These are phyloP conservation scores for Ancistrus triradiatus DNA, from an alignment of 2,113 vertebrate genomes.

Conservation along the genomic window DNA sequence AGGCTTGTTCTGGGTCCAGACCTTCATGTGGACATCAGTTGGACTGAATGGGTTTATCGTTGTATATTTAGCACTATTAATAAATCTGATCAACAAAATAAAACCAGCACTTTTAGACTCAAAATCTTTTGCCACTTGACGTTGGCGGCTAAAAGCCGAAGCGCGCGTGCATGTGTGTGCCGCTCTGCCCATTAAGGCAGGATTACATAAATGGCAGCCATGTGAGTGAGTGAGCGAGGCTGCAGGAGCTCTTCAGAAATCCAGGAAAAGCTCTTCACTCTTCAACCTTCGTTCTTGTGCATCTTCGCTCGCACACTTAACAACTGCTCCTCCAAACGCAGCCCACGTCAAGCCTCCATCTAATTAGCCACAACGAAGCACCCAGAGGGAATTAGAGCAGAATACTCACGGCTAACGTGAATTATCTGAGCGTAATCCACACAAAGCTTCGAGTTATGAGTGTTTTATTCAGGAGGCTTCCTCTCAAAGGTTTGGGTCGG, in stretches of 20 bases:
- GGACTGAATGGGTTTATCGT: too few species aligned
- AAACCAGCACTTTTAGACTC: constrained; percentile 18
- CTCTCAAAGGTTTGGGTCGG: too few species aligned
- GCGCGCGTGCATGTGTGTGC: constrained; percentile 3
- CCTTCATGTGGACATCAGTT: too few species aligned
- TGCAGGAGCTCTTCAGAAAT: constrained; percentile 28
- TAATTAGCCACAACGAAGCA: constrained; percentile 54
- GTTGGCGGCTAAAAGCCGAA: neutral
- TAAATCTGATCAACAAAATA: constrained; percentile 23
- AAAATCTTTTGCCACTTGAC: constrained; percentile 5
- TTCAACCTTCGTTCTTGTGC: constrained; percentile 37
- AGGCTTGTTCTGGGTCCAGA: too few species aligned
- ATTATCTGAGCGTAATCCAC: neutral
- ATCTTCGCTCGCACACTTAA: constrained; percentile 50
- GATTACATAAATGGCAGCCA: constrained; percentile 54
- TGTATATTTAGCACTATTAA: constrained; percentile 27
- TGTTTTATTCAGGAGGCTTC: too few species aligned
- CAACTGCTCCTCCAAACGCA: constrained; percentile 61
- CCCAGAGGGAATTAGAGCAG: constrained; percentile 53
- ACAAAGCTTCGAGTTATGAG: too few species aligned
- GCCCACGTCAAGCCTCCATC: constrained; percentile 62
- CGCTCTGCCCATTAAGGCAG: constrained; percentile 26
- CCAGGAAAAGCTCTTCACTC: constrained; percentile 39
- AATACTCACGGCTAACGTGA: constrained; percentile 13
- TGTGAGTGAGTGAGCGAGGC: constrained; percentile 43